Evolutionary conservation across 2,797 vertebrate species (phyloP).

Genomic region (Trachops cirrhosus): DNA sequence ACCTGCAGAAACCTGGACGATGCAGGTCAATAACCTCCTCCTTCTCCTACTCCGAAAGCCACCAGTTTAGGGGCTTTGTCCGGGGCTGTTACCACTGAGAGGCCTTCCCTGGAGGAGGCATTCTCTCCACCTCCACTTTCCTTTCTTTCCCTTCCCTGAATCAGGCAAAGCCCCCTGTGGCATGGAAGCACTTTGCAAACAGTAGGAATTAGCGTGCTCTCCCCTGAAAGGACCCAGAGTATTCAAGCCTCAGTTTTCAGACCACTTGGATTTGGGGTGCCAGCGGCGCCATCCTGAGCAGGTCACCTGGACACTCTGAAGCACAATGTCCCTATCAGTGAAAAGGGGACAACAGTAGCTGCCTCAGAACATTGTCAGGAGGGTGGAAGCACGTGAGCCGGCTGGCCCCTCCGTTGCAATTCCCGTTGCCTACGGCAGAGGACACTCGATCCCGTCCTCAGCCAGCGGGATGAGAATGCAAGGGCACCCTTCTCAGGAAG

Average conservation of each 20-base stretch:
- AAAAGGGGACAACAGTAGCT: not conserved
- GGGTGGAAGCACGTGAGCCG: not conserved
- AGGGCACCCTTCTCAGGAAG: not conserved
- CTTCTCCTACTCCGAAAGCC: not conserved
- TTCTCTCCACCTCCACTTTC: not conserved
- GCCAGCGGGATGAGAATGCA: not conserved
- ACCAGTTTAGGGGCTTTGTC: not conserved
- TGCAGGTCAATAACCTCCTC: not conserved
- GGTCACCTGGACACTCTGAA: not conserved
- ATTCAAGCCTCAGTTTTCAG: not conserved
- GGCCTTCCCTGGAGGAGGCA: not conserved
- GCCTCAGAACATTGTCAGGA: not conserved
- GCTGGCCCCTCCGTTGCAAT: not conserved
- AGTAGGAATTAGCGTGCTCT: no score
- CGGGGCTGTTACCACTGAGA: not conserved
- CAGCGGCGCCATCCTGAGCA: not conserved
- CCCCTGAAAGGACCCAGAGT: not conserved
- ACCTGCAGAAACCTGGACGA: not conserved
- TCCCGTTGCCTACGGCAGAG: constrained; percentile 31
- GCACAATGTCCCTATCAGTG: not conserved
- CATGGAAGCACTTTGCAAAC: not conserved
- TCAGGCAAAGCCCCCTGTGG: not conserved
- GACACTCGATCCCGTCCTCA: not conserved
- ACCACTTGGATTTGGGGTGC: not conserved
- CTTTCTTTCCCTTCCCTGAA: not conserved